Evolutionary conservation across 2,797 vertebrate species (phyloP).

Genomic region (Novumbra hubbsi): DNA sequence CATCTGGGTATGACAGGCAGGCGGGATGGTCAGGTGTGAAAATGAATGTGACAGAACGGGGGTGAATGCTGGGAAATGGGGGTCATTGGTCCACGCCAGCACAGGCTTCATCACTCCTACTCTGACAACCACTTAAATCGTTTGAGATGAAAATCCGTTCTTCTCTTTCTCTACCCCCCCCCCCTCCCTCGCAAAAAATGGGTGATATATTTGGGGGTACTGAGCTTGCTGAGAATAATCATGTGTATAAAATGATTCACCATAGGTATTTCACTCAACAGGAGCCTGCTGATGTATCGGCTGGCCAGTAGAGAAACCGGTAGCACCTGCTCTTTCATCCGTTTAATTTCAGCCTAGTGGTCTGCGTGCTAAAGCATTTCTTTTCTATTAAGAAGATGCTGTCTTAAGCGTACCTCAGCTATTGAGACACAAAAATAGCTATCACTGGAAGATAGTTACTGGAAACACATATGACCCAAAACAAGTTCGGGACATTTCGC

Average conservation of each 20-base stretch:
- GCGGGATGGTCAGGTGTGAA: not conserved
- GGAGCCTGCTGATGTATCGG: not conserved
- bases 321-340: not conserved
- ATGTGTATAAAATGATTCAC: not conserved
- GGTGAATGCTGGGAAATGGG: not conserved
- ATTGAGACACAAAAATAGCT: not conserved
- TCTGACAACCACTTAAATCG: not conserved
- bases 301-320: not conserved
- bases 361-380: not conserved
- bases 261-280: not conserved
- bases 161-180: not conserved
- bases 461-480: not conserved
- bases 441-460: not conserved
- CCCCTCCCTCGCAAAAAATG: too few relatives aligned
- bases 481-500: not conserved
- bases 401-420: not conserved
- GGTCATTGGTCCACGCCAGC: not conserved
- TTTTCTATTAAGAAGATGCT: not conserved
- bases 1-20: slow-evolving; percentile 2
- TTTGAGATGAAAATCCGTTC: not conserved
- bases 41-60: not conserved
- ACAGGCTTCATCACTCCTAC: not conserved
- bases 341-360: not conserved
- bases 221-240: not conserved
- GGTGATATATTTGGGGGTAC: not conserved